Percentiles rank a stretch among this genome's conserved stretches.
Evolutionary conservation across 2,888 invertebrate genomes (phyloP).

Genomic region (Drosophila putrida): DNA sequence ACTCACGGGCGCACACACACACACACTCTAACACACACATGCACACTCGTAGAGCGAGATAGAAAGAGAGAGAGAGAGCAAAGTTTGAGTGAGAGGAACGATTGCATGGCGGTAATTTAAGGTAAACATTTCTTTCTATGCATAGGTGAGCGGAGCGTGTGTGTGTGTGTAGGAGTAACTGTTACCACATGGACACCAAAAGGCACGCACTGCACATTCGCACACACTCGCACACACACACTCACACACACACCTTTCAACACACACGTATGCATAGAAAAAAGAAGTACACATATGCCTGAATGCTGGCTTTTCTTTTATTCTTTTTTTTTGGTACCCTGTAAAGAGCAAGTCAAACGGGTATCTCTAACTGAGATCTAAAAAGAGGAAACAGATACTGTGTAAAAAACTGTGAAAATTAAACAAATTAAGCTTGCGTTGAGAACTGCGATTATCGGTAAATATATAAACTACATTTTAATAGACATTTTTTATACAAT

Average conservation of each 20-base stretch:
- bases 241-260: conserved; percentile 7
- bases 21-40: conserved; percentile 17
- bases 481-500: too few species aligned
- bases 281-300: conserved; percentile 26
- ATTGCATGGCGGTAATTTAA: conserved; percentile 67
- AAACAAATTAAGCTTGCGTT: too few species aligned
- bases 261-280: conserved; percentile 4
- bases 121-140: conserved; percentile 75
- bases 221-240: conserved; percentile 34
- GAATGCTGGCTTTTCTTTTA: conserved; percentile 1
- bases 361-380: not conserved
- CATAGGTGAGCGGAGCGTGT: conserved; percentile 43
- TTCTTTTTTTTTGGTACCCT: conserved; percentile 19
- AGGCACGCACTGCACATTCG: conserved; percentile 54
- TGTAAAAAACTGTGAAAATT: too few species aligned
- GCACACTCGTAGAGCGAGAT: not conserved
- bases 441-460: too few species aligned
- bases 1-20: conserved; percentile 37
- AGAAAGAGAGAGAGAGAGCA: not conserved
- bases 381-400: not conserved
- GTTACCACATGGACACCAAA: conserved; percentile 62
- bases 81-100: conserved; percentile 4
- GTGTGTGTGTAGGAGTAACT: conserved; percentile 36
- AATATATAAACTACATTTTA: too few species aligned
- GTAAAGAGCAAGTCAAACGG: not conserved